Evolutionary conservation across 2,797 vertebrate species (phyloP), one percentile per base, ranked within the genome.

Genomic region (Myioborus miniatus): DNA sequence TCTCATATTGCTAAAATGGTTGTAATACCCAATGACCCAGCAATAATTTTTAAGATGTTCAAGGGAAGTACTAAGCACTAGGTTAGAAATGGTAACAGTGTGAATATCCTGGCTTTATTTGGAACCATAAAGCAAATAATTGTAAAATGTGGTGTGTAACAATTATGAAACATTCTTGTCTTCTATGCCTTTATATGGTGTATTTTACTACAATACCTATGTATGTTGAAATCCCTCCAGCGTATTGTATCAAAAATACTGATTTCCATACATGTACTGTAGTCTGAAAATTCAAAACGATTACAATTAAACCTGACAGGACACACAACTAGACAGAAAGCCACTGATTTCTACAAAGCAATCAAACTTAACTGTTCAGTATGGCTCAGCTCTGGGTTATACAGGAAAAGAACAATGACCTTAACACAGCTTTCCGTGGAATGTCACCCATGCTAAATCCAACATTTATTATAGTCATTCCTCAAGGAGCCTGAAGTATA

Each of bases 211-310:
- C 2, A 83, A 7, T 23, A 84, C 3, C 4, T 46, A 41, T 2
- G 15, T 32, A 53, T 37, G 5, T 4, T 63, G 15, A 87, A 19
- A 86, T 2, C 1, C 2, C 43, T 88, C 11, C 59, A 64, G 8
- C 18, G 36, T 9, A 65, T 2, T 1, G 0, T 37, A 63, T 32
- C 6, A 75, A 69, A 88, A 71, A 32, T 5, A 53, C 6, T 29
- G 2, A 72, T 58, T 72, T 65, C 50, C 29, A 39, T 7, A 27
- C 2, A 43, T 0, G 0, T 20, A 67, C 49, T 2, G 1, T 13
- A 71, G 22, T 8, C 34, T 43, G 12, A 83, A 85, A 81, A 87
- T 79, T 62, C 26, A 11, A 50, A 58, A 82, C 76, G 0, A 76
- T 49, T 87, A 64, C 10, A 74, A 59, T 56, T 49, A 92, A 87